Base-by-base conservation (phyloP, 2,888 invertebrate genomes). In the Phyllotreta cruciferae region DNA sequence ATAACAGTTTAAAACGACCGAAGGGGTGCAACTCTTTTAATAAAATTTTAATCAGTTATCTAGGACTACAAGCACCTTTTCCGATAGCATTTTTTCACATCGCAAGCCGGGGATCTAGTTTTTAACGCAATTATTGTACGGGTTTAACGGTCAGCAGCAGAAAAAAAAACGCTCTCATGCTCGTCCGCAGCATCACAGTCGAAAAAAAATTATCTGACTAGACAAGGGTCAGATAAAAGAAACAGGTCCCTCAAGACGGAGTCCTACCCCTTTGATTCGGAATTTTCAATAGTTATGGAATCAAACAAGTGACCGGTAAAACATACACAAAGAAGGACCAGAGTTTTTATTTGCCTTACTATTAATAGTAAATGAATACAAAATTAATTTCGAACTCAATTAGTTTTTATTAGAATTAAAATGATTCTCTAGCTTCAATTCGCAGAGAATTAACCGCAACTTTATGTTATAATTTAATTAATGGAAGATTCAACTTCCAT, bases 131-230 rank as follows among this genome's bases (percentile, higher is more conserved):
- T 63, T 44, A 62, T 60, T 39, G 49, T 47, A 61, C 55, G 49
- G 38, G 47, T 61, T 61, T 61, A 61, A 61, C 61, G 61, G 61
- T 61, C 61, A 55, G 49, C 49, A 55, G 36, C 35, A 13, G 8
- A 14, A 6, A 54, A 41, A 44, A 63, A 63, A 63, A 63, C 56
- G 44, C 35, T 66, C 63, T 66, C 55, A 37, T 14, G 42, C 45
- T 52, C 13, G 38, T 36, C 53, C 62, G 37, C 62, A 57, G 62
- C 62, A 62, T 62, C 57, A n/a, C 50, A 4, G 34, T 45, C 53
- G 34, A 38, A 38, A 57, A 62, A 50, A 50, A 47, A 62, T n/a
- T 49, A 64, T 60, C 64, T 60, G 64, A 37, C 64, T 56, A 60
- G 64, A 64, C 52, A 11, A 60, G 64, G 60, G 41, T 53, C 39